A percentile compares a stretch with the other conserved stretches of the same genome.
Evolutionary conservation across 2,113 vertebrate genomes (phyloP).

Genomic region (Origma solitaria): DNA sequence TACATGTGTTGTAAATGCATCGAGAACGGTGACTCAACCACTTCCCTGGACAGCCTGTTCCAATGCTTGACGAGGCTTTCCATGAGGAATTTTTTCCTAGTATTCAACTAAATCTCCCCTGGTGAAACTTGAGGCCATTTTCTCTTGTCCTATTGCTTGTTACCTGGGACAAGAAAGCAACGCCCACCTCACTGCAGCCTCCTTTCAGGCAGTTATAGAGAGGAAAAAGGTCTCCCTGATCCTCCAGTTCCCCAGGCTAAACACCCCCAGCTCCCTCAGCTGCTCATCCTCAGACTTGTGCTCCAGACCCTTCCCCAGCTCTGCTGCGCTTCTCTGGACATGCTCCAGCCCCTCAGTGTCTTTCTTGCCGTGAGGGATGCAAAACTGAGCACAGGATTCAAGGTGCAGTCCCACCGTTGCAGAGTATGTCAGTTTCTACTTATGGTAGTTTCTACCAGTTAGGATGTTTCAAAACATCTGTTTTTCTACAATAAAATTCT

Average conservation of each 20-base stretch:
- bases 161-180: background rate
- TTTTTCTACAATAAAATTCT: background rate
- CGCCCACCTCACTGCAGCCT: rapidly evolving
- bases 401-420: background rate
- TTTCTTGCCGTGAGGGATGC: rapidly evolving
- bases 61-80: background rate
- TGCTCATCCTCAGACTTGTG: rapidly evolving
- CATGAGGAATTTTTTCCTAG: background rate
- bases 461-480: background rate
- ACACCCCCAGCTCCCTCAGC: background rate
- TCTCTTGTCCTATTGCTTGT: background rate
- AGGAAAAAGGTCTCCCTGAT: rapidly evolving
- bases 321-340: rapidly evolving
- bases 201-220: background rate
- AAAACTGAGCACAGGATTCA: rapidly evolving
- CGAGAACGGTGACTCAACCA: background rate
- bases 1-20: background rate
- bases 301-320: background rate
- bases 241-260: background rate
- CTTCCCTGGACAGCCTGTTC: background rate
- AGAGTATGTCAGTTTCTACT: background rate
- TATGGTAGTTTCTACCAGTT: background rate
- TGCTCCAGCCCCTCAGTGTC: rapidly evolving
- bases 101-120: background rate
- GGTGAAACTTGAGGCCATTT: background rate